Evolutionary conservation across 2,888 invertebrate species (phyloP).

Genomic region (Stenotaenia linearis): DNA sequence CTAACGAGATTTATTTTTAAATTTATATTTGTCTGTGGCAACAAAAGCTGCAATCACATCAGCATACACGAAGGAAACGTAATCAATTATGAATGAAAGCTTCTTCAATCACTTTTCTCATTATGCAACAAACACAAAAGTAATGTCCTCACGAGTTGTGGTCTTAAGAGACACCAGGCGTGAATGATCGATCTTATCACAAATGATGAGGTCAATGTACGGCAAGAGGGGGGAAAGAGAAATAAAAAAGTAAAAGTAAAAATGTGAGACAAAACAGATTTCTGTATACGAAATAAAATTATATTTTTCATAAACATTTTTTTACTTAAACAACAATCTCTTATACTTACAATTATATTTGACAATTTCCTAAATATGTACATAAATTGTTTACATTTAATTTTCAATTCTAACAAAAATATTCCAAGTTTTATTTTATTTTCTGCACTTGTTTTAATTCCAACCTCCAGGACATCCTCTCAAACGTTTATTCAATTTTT

Average conservation of each 20-base stretch:
- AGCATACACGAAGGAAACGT: not conserved
- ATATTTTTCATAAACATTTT: not conserved
- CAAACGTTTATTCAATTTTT: not conserved
- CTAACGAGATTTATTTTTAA: too few relatives aligned
- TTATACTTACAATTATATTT: not conserved
- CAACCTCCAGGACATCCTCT: not conserved
- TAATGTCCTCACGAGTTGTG: not conserved
- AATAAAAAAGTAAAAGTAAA: not conserved
- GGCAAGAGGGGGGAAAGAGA: not conserved
- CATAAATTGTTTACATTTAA: not conserved
- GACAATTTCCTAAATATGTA: not conserved
- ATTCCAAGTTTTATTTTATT: not conserved
- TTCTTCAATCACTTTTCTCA: not conserved
- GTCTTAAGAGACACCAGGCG: not conserved
- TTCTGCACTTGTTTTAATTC: not conserved
- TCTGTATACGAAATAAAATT: not conserved
- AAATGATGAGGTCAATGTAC: not conserved
- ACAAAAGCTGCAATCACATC: too few relatives aligned
- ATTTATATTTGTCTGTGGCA: too few relatives aligned
- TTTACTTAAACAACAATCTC: not conserved
- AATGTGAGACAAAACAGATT: not conserved
- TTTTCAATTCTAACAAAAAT: not conserved
- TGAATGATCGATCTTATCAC: not conserved
- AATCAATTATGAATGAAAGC: not conserved
- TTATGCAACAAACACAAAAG: not conserved